Evolutionary conservation across 2,888 invertebrate genomes (phyloP).

Genomic region (Cerastis rubricosa): DNA sequence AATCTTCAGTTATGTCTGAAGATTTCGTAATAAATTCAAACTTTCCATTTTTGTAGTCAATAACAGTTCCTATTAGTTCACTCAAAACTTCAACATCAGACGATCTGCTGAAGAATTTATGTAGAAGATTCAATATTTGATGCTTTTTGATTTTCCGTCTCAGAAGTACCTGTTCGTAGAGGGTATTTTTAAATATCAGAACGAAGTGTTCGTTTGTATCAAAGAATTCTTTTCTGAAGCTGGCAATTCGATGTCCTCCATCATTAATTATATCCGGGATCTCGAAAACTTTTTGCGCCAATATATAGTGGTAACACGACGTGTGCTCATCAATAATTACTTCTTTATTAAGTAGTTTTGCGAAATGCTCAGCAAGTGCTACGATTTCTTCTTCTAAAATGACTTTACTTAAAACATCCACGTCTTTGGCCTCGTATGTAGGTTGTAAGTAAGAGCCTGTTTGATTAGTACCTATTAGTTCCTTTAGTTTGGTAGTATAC

Average conservation of each 20-base stretch:
- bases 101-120: not conserved
- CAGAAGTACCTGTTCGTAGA: not conserved
- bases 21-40: not conserved
- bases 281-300: not conserved
- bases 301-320: not conserved
- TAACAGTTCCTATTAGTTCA: conserved; percentile 6
- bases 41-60: conserved; percentile 1
- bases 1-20: not conserved
- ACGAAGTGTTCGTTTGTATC: not conserved
- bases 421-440: not conserved
- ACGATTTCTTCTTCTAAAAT: not conserved
- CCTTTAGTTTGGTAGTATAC: not conserved
- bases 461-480: not conserved
- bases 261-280: not conserved
- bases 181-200: not conserved
- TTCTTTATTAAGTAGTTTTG: not conserved
- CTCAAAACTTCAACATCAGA: not conserved
- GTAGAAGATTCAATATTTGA: not conserved
- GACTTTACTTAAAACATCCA: not conserved
- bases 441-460: conserved; percentile 1
- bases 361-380: conserved; percentile 1
- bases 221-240: not conserved
- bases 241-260: not conserved
- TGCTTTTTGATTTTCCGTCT: not conserved
- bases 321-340: not conserved